Evolutionary conservation across 1,140 invertebrate species (phyloP).

Genomic region (Homarus americanus): DNA sequence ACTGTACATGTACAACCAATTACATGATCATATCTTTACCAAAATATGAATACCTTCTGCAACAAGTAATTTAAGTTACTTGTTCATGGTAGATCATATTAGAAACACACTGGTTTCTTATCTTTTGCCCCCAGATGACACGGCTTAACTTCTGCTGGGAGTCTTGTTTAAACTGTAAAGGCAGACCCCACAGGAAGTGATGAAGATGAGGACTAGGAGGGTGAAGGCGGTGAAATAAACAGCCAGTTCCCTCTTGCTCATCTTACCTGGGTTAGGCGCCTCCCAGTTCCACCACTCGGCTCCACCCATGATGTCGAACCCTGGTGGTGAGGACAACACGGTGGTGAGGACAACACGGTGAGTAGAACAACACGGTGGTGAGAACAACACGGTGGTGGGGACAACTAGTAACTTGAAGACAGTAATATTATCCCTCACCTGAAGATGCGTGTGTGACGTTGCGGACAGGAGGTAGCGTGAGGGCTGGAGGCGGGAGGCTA

Average conservation of each 20-base stretch:
- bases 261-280: background rate
- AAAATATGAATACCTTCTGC: too few relatives aligned
- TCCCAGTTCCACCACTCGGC: conserved; percentile 50
- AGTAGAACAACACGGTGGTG: background rate
- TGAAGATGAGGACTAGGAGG: conserved; percentile 31
- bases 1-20: too few relatives aligned
- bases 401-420: background rate
- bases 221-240: conserved; percentile 43
- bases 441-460: conserved; percentile 5
- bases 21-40: too few relatives aligned
- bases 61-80: too few relatives aligned
- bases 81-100: too few relatives aligned
- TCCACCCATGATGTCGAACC: conserved; percentile 44
- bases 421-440: background rate
- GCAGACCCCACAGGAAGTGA: conserved; percentile 37
- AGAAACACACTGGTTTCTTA: too few relatives aligned
- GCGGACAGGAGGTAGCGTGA: background rate
- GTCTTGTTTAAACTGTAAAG: conserved; percentile 18
- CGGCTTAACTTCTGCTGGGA: conserved; percentile 23
- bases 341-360: too few relatives aligned
- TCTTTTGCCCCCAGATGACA: too few relatives aligned
- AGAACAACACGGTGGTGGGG: background rate
- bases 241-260: conserved; percentile 1
- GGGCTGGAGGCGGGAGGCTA: background rate
- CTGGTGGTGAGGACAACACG: background rate